Evolutionary conservation across 2,888 invertebrate species (phyloP), one percentile per base, ranked within the genome.

Genomic region (Portevinia maculata): DNA sequence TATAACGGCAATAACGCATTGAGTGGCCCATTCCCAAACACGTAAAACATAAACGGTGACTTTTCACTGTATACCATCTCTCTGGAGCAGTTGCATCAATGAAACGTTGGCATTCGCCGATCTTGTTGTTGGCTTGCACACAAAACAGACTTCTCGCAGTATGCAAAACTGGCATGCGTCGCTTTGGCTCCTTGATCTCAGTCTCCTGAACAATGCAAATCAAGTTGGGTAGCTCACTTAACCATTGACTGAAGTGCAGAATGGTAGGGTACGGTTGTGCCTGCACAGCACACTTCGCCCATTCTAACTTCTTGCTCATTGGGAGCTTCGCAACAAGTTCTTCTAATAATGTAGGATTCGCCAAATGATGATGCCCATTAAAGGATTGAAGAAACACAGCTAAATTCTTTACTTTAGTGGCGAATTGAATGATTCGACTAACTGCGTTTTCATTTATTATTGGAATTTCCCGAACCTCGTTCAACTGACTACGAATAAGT

Each of bases 351-450:
- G n/a, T n/a, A n/a, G n/a, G 8, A 17, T 13, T 8, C 8, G 8
- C 15, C 15, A 28, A 21, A 28, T 39, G 0, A 67, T 24, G 6
- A 5, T 17, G 8, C 44, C 70, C 60, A 37, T 65, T 37, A 67
- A 67, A 13, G 67, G 37, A 21, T 79, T 79, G 11, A 1, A 5
- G 24, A 24, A 24, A 24, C 24, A 24, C 57, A 85, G 9, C 3
- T 85, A 46, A 8, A 71, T 81, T 11, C 84, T 78, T 2, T 84
- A 81, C 60, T 48, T 79, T 81, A 6, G 84, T 85, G 7, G 85
- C 65, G 52, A 78, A 85, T 9, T 65, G 62, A 13, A 84, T 44
- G 11, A 84, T 21, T 34, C 62, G 59, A 13, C 48, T 17, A 6
- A 85, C 79, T 8, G 50, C 24, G 0, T 64, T 21, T n/a, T n/a